Evolutionary conservation across 2,113 vertebrate genomes (phyloP), one percentile per base, ranked within the genome.

Genomic region (Hyaena hyaena): DNA sequence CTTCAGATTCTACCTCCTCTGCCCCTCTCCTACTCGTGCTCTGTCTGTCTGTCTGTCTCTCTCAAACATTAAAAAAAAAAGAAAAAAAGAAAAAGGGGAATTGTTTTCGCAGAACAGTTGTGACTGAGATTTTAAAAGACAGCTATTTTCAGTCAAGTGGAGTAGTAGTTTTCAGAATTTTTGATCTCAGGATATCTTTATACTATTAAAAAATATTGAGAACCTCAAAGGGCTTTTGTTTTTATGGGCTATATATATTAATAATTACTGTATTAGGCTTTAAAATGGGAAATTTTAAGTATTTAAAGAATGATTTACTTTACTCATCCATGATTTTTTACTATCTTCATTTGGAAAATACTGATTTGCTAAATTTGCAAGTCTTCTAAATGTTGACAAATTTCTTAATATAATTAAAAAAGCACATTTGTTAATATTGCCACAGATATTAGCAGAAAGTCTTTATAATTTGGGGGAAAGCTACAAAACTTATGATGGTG

Each of bases 351-450:
- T 93, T 80, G 24, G 55, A 79, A 65, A 55, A 24, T 9, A n/a
- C 0, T 50, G 35, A 35, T 74, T 95, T 90, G 90, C 81, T 43
- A 86, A 93, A 65, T 93, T 90, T 81, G 23, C 45, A 85, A 74
- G n/a, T 80, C 65, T 96, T 96, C 58, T 43, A 96, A 45, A 79
- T 73, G 16, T 88, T 83, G 71, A n/a, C 55, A 61, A 1, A 73
- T 92, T 92, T 74, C 19, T 74, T 68, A 68, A 21, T 73, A 14
- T 26, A 21, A 19, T 73, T 7, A 48, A 19, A 58, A 76, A 76
- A 21, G 26, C 17, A 35, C 8, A 39, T 80, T 89, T 73, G 68
- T 63, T 90, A 86, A 21, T 28, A 76, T 74, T 33, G 39, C 10
- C 10, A 69, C 28, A 69, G 45, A 35, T 79, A 66, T 6, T 55